Evolutionary conservation across 2,888 invertebrate genomes (phyloP).

Genomic region (Aphidius colemani): DNA sequence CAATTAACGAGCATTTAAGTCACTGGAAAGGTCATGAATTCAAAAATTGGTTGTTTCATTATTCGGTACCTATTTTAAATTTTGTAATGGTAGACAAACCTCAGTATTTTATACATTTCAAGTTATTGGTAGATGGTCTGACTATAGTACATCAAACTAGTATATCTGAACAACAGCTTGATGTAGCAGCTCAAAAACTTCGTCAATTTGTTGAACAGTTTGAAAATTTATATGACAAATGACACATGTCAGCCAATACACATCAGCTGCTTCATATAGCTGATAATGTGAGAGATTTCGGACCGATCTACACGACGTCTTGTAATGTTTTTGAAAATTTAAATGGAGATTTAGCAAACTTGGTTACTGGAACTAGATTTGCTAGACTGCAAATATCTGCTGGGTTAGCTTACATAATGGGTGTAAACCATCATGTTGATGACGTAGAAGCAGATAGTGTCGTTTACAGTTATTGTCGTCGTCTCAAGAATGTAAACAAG

Average conservation of each 20-base stretch:
- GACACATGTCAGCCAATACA: constrained; percentile 18
- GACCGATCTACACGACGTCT: constrained; percentile 16
- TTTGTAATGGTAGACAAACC: constrained; percentile 18
- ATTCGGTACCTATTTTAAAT: constrained; percentile 20
- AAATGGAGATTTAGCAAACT: constrained; percentile 16
- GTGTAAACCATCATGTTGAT: background rate
- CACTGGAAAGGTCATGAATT: constrained; percentile 27
- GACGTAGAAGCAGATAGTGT: constrained; percentile 12
- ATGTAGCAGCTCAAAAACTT: constrained; percentile 11
- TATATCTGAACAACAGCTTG: constrained; percentile 14
- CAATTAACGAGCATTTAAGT: constrained; percentile 11
- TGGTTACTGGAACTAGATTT: constrained; percentile 19
- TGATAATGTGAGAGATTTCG: constrained; percentile 18
- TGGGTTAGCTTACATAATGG: constrained; percentile 7
- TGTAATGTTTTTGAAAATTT: constrained; percentile 25
- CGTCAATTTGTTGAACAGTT: constrained; percentile 16
- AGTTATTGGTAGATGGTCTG: constrained; percentile 19
- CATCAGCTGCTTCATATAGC: constrained; percentile 22
- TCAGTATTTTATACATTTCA: constrained; percentile 25
- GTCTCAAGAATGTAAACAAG: background rate
- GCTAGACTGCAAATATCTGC: constrained; percentile 24
- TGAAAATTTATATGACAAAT: constrained; percentile 15
- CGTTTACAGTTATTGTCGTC: constrained; percentile 15
- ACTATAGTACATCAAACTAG: constrained; percentile 23
- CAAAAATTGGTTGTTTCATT: constrained; percentile 26